Percentiles rank a stretch among this genome's conserved stretches.
Conservation (phyloP, 1,140 invertebrate genomes). For the Euglossa dilemma region DNA sequence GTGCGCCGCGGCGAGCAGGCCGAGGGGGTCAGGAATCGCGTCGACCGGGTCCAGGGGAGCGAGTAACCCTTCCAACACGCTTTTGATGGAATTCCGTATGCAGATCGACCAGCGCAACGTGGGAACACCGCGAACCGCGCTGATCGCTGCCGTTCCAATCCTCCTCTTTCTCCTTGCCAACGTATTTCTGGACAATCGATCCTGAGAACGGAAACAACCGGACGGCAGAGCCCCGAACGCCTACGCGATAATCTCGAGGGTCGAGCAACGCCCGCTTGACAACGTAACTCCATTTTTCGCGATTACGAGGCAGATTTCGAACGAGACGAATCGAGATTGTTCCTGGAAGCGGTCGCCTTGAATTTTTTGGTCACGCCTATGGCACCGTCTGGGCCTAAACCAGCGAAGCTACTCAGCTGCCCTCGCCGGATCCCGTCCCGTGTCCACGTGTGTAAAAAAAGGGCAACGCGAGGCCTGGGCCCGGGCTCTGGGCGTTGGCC, state of each 20-base stretch:
- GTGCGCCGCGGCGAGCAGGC: conserved; percentile 55
- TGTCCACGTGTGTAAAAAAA: conserved; percentile 63
- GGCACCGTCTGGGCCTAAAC: conserved; percentile 56
- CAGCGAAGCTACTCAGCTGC: conserved; percentile 49
- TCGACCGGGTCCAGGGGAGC: conserved; percentile 48
- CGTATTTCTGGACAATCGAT: neutral
- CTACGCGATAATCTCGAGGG: neutral
- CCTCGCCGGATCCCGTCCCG: conserved; percentile 43
- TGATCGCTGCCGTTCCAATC: neutral
- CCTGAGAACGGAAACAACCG: neutral
- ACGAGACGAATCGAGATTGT: neutral
- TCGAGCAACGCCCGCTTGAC: neutral
- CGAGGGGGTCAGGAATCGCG: conserved; percentile 63
- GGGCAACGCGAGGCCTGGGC: conserved; percentile 24
- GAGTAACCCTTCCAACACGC: conserved; percentile 53
- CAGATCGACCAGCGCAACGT: conserved; percentile 60
- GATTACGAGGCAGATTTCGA: neutral
- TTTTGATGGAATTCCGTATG: conserved; percentile 65
- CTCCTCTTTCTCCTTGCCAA: neutral
- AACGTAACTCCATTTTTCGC: too few relatives aligned
- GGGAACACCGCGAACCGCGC: conserved; percentile 31
- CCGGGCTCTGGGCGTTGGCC: conserved; percentile 63
- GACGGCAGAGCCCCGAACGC: neutral
- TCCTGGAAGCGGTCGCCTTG: neutral
- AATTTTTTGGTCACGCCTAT: conserved; percentile 66